Evolutionary conservation across 1,140 invertebrate species (phyloP), one percentile per base, ranked within the genome.

Genomic region (Calycopis cecrops): DNA sequence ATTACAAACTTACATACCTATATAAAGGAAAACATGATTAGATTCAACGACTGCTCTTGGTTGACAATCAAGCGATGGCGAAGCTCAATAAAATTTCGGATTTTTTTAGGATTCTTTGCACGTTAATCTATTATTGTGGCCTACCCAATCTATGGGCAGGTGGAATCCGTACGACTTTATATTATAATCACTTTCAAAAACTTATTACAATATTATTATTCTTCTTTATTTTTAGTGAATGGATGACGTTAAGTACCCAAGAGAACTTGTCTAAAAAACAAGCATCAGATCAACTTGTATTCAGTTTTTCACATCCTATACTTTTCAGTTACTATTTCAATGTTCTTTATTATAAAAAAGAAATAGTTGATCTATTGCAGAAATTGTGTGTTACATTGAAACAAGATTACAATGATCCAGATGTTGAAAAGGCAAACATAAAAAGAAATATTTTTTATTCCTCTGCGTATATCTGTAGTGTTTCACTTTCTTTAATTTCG

Each of bases 401-500:
- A 49, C 51, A 59, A 8, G 54, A 56, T 0, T 64, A 67, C 54
- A 71, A 72, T 48, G 71, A 76, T 35, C 34, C 28, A 1, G 49
- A 57, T 9, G 51, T 73, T 4, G 69, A 78, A 48, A 51, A 42
- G 17, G 47, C 52, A 9, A 69, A 69, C 63, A 65, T 79, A 6
- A 64, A 52, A 44, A 64, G 48, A 9, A 48, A 58, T 3, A 57
- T 48, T 9, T 28, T 60, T n/a, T 79, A 69, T 14, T 35, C 58
- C 0, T n/a, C 28, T 9, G 56, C 57, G 0, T 65, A 69, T 18
- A 7, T 63, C 0, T 14, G 58, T 7, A 54, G 54, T 1, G 57
- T 61, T 11, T 17, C 18, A 0, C 4, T 62, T 3, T 42, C 71
- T 0, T n/a, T 76, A 14, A 0, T 63, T 1, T 66, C 67, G 33